Conservation (phyloP, 2,797 vertebrate species). For the Lycodopsis pacificus region DNA sequence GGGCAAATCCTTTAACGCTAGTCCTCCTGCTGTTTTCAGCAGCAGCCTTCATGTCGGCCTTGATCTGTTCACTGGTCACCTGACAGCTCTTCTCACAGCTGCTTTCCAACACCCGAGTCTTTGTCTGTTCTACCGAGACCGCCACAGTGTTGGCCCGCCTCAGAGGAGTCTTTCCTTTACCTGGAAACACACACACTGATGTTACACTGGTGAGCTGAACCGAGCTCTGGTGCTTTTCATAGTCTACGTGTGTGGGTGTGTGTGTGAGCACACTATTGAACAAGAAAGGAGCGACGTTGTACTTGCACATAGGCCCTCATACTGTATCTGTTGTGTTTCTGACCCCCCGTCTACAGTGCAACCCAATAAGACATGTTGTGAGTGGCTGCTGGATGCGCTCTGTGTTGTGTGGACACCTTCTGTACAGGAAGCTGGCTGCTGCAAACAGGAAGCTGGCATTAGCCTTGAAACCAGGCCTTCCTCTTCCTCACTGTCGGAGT, state of each 20-base stretch:
- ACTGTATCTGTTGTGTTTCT: neutral
- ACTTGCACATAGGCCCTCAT: neutral
- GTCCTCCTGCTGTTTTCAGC: constrained; percentile 86
- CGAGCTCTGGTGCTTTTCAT: neutral
- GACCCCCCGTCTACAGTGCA: neutral
- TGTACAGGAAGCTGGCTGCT: constrained; percentile 74
- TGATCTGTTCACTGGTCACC: constrained; percentile 98
- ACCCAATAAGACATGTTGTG: constrained; percentile 19
- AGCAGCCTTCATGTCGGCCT: constrained; percentile 98
- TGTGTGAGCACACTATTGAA: neutral
- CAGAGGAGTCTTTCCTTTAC: constrained; percentile 97
- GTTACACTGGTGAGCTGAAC: neutral
- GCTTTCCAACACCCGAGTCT: constrained; percentile 80
- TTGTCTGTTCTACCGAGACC: constrained; percentile 1
- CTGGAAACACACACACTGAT: constrained; percentile 63
- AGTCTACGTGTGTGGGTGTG: no score
- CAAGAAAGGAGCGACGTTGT: neutral
- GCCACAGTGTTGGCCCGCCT: constrained; percentile 76
- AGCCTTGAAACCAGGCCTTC: constrained; percentile 82
- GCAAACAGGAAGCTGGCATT: constrained; percentile 68
- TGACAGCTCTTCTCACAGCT: constrained; percentile 99
- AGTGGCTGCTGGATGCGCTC: constrained; percentile 66
- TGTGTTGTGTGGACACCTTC: constrained; percentile 81
- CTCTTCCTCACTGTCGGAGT: constrained; percentile 98
- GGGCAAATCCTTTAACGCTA: constrained; percentile 57